Evolutionary conservation across 2,797 vertebrate genomes (phyloP).

Genomic region (Sitta carolinensis): DNA sequence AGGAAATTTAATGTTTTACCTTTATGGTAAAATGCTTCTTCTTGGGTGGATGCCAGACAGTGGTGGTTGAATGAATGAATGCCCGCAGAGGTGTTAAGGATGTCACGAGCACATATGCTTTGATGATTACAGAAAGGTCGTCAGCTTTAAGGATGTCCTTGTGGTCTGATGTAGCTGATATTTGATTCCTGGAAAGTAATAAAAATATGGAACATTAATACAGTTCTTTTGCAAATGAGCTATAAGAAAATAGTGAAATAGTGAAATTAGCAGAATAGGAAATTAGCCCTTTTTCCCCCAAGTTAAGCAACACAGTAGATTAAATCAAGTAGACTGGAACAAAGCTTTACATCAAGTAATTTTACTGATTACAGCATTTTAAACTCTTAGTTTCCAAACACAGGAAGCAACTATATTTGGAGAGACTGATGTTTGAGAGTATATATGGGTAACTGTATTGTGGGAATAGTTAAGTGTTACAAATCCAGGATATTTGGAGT

Average conservation of each 20-base stretch:
- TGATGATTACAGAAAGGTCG: slow-evolving; percentile 83
- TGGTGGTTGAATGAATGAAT: slow-evolving; percentile 85
- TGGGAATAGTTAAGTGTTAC: neutral
- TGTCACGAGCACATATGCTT: slow-evolving; percentile 88
- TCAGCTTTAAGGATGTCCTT: slow-evolving; percentile 57
- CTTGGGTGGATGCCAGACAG: slow-evolving; percentile 79
- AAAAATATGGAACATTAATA: neutral
- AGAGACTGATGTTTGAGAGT: neutral
- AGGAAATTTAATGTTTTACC: slow-evolving; percentile 70
- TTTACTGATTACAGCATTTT: neutral
- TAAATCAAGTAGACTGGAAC: neutral
- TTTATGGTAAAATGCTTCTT: slow-evolving; percentile 77
- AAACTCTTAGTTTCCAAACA: neutral
- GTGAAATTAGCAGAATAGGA: neutral
- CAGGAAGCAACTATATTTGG: neutral
- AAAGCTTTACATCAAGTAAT: neutral
- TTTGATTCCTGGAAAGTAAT: slow-evolving; percentile 59
- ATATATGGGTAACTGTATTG: neutral
- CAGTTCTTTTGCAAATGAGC: neutral
- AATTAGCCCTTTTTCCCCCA: neutral
- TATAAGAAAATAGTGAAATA: neutral
- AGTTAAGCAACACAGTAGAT: neutral
- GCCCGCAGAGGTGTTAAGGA: slow-evolving; percentile 86
- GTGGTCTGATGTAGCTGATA: slow-evolving; percentile 4
- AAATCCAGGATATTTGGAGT: neutral